Conservation (phyloP, 2,797 vertebrate genomes). For the Liasis olivaceus region DNA sequence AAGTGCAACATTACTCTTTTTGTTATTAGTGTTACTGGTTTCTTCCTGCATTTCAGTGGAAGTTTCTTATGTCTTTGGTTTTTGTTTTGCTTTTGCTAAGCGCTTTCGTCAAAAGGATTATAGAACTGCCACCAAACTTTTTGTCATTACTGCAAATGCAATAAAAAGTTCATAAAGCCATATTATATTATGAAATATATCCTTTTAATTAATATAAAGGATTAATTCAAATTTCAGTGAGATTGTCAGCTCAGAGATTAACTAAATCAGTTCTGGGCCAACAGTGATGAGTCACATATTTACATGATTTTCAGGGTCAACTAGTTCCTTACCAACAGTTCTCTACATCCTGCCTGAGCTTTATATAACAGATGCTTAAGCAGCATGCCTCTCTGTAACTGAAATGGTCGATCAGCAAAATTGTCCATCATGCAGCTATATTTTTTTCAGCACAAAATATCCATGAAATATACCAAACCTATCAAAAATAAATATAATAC, state of each 20-base stretch:
- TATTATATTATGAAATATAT: background rate
- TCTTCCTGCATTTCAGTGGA: background rate
- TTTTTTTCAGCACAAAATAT: background rate
- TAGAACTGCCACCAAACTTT: background rate
- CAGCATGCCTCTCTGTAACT: background rate
- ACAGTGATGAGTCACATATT: background rate
- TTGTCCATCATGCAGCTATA: background rate
- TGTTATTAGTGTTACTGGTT: background rate
- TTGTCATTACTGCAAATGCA: constrained; percentile 10
- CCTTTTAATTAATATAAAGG: background rate
- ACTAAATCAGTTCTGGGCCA: background rate
- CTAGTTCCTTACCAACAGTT: background rate
- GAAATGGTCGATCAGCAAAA: background rate
- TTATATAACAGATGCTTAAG: background rate
- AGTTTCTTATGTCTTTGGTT: background rate
- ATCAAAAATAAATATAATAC: background rate
- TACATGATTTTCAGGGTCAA: background rate
- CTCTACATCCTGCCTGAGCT: background rate
- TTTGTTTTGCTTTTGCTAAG: background rate
- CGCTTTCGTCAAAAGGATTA: background rate
- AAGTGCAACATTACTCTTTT: background rate
- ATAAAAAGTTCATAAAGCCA: background rate
- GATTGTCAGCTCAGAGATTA: background rate
- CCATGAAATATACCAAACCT: background rate
- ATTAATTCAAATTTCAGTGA: background rate